Percentiles rank a stretch among this genome's conserved stretches.
Evolutionary conservation across 2,113 vertebrate species (phyloP).

Genomic region (Excalfactoria chinensis): DNA sequence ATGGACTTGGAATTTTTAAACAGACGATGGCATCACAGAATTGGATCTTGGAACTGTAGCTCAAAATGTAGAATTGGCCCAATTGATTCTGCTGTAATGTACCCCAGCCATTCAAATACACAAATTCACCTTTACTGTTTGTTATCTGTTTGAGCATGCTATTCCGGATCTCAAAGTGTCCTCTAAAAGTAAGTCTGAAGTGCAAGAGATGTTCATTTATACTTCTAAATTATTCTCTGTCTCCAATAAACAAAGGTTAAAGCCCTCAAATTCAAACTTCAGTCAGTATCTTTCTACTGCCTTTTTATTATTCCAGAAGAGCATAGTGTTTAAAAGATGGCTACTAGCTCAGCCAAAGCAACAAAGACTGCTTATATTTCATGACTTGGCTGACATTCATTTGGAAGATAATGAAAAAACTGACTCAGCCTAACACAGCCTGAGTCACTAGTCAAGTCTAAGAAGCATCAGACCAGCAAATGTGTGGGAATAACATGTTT

Average conservation of each 20-base stretch:
- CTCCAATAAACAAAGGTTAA: neutral
- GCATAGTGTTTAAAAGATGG: neutral
- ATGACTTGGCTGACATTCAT: neutral
- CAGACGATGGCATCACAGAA: neutral
- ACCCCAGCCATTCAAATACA: neutral
- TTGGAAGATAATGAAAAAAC: neutral
- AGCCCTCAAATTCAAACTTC: neutral
- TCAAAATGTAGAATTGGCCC: neutral
- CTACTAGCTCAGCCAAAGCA: neutral
- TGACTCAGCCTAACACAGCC: neutral
- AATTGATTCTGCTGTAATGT: neutral
- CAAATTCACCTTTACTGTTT: neutral
- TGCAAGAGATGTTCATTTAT: neutral
- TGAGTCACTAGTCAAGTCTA: neutral
- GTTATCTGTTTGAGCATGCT: neutral
- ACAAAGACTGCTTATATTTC: neutral
- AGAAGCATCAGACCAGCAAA: neutral
- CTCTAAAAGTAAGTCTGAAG: neutral
- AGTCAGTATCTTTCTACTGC: neutral
- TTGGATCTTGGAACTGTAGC: neutral
- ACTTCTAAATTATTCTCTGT: neutral
- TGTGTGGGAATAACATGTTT: neutral
- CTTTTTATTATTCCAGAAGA: neutral
- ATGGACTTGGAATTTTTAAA: slow-evolving; percentile 35
- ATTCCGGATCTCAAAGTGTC: neutral